Percentiles rank a stretch among this genome's conserved stretches.
phyloP scores from a whole-genome alignment of 2,113 vertebrate species.

The Dasyornis broadbenti region DNA sequence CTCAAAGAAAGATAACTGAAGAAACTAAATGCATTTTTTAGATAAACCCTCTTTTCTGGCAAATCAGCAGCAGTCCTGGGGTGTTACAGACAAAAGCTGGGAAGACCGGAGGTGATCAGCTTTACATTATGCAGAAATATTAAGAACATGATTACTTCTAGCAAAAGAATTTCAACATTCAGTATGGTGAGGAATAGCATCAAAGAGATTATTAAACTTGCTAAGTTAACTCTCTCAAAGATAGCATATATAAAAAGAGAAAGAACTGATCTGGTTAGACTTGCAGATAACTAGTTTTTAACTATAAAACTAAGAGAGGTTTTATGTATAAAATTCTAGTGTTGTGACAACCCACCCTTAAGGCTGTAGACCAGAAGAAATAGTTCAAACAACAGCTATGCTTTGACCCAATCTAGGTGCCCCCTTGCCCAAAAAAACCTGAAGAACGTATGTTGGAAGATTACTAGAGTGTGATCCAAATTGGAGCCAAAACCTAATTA shows the following conservation, averaged over 20 bases:
- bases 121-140: not conserved
- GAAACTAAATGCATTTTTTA: not conserved
- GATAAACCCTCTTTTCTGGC: not conserved
- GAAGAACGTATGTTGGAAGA: not conserved
- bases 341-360: not conserved
- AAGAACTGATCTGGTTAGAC: not conserved
- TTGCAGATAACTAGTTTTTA: not conserved
- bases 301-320: not conserved
- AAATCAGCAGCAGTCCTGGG: not conserved
- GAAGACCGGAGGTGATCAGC: not conserved
- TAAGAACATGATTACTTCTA: not conserved
- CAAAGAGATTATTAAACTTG: not conserved
- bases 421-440: not conserved
- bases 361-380: not conserved
- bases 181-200: not conserved
- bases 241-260: not conserved
- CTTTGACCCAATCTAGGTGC: not conserved
- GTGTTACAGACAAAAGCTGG: not conserved
- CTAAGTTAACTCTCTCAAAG: not conserved
- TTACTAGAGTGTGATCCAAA: not conserved
- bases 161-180: not conserved
- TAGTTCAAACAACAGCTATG: not conserved
- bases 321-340: not conserved
- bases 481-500: not conserved
- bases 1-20: not conserved